Conservation (phyloP, 2,113 vertebrate genomes). For the Albula glossodonta region DNA sequence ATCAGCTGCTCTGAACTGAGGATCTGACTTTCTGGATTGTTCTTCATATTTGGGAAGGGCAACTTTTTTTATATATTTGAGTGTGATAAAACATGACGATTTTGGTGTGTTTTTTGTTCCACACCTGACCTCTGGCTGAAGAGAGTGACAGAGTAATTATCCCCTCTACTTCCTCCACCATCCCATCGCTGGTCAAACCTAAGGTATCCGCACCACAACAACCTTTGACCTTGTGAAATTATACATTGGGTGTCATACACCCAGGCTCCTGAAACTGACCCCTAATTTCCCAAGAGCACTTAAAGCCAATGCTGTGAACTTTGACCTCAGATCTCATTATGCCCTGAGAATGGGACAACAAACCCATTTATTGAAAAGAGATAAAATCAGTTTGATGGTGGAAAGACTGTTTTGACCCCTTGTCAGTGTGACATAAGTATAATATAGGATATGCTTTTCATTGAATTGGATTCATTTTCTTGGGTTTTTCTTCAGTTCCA, state of each 20-base stretch:
- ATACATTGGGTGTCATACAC: conserved; percentile 3
- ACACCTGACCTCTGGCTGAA: not conserved
- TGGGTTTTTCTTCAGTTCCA: not conserved
- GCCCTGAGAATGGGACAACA: not conserved
- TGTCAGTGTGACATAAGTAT: not conserved
- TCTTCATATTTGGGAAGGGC: not conserved
- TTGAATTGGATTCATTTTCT: not conserved
- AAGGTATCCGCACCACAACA: not conserved
- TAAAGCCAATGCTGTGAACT: not conserved
- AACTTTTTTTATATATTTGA: not conserved
- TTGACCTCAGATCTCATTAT: not conserved
- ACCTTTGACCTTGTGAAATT: conserved; percentile 29
- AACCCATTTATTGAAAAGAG: not conserved
- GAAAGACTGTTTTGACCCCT: not conserved
- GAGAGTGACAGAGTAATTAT: not conserved
- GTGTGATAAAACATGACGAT: not conserved
- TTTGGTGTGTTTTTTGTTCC: not conserved
- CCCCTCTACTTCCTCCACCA: no score
- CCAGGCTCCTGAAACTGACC: not conserved
- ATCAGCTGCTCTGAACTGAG: not conserved
- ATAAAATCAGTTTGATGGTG: not conserved
- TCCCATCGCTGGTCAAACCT: not conserved
- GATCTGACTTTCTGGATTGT: not conserved
- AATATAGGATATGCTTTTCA: not conserved
- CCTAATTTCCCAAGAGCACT: not conserved